Percentiles rank a stretch among this genome's conserved stretches.
These are phyloP conservation scores for Dissostichus mawsoni DNA, from an alignment of 2,113 vertebrate species.

Conservation along the genomic window DNA sequence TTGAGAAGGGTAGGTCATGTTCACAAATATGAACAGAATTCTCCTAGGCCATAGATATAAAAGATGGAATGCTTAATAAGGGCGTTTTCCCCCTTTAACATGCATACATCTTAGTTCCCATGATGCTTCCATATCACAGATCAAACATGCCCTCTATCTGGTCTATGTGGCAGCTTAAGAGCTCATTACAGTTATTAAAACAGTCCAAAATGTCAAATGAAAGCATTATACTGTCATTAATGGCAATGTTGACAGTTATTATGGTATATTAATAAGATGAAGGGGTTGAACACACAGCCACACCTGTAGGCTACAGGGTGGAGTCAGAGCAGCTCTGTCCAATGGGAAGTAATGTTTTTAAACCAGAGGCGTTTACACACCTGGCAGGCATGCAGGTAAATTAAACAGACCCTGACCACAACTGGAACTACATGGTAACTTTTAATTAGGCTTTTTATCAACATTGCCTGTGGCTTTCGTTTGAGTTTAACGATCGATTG, in stretches of 20 bases:
- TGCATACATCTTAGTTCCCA: background rate
- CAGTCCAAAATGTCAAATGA: background rate
- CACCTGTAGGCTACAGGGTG: conserved; percentile 39
- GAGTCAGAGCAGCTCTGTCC: conserved; percentile 29
- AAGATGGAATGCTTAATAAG: too few relatives aligned
- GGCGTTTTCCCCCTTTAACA: too few relatives aligned
- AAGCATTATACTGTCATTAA: background rate
- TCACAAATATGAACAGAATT: too few relatives aligned
- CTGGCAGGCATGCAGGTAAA: conserved; percentile 39
- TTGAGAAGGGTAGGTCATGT: too few relatives aligned
- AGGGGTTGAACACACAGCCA: background rate
- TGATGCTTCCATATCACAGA: background rate
- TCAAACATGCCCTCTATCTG: too few relatives aligned
- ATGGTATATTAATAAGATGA: background rate
- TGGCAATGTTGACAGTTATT: background rate
- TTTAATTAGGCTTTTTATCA: background rate
- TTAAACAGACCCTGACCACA: background rate
- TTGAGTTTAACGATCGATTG: too few relatives aligned
- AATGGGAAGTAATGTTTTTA: background rate
- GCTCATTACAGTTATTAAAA: background rate
- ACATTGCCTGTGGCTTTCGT: accelerated
- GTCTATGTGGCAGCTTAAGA: too few relatives aligned
- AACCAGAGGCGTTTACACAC: conserved; percentile 7
- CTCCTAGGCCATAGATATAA: too few relatives aligned
- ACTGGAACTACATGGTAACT: background rate